Base-by-base conservation (phyloP, 2,888 invertebrate species). In the Dione juno region DNA sequence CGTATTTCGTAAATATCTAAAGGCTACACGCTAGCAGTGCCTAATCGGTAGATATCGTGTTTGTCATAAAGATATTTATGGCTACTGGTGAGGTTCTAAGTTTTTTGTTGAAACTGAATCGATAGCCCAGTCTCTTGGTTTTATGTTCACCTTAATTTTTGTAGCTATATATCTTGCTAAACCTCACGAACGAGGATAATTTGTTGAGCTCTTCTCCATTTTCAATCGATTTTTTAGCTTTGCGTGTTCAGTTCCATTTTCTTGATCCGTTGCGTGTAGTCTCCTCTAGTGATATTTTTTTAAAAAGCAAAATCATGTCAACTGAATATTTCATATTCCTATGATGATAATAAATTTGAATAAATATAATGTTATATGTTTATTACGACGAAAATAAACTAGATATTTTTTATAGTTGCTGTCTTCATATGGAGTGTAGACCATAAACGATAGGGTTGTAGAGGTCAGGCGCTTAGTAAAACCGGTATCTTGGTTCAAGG, bases 401-500 rank as follows among this genome's bases (percentile, higher is more conserved):
- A 68, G 53, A 53, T 53, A 67, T 64, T 67, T 67, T 48, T 68
- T 53, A 63, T 68, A 68, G 68, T 43, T 16, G 53, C 59, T 48
- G 69, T 70, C 48, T 59, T 59, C 65, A 71, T 63, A 69, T 70
- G 54, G 67, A 72, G 69, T 66, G 59, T 67, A 37, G 13, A 67
- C 70, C 70, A 72, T 72, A 72, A 70, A 70, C 67, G 69, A 66
- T 67, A 72, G 72, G 72, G 66, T 69, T 69, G 61, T 43, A 57
- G 67, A 73, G 73, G 70, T 73, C 70, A 73, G 67, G 41, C 70
- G 53, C 71, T 68, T 66, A 50, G 70, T 45, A 68, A 54, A 73
- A 73, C 73, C 73, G 73, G 73, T 73, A 73, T 68, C 41, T 65
- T 65, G 59, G 73, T 66, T 73, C 73, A 73, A 73, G 70, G 67